Evolutionary conservation across 2,797 vertebrate genomes (phyloP).

Genomic region (Peromyscus eremicus): DNA sequence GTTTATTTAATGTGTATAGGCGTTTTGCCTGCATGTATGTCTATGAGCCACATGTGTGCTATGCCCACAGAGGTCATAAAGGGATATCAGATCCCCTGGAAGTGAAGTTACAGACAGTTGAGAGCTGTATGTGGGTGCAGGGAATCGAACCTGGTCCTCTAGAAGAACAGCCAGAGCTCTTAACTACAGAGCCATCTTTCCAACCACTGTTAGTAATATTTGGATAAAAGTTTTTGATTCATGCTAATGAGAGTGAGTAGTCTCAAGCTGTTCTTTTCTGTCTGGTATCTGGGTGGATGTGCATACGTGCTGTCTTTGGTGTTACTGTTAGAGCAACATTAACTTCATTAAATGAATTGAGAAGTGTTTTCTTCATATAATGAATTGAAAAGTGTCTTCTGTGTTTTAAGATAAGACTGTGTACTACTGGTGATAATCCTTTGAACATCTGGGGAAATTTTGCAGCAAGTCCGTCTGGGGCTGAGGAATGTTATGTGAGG

Average conservation of each 20-base stretch:
- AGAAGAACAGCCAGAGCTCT: neutral
- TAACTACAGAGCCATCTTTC: neutral
- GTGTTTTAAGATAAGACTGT: neutral
- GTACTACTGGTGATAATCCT: neutral
- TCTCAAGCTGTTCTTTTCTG: constrained; percentile 32
- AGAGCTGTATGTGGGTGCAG: too few species aligned
- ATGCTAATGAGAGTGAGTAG: neutral
- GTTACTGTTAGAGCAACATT: neutral
- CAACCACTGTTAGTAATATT: neutral
- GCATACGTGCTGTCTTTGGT: neutral
- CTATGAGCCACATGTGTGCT: neutral
- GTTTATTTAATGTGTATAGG: neutral
- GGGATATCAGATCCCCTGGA: neutral
- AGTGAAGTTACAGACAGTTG: neutral
- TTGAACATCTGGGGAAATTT: constrained; percentile 7
- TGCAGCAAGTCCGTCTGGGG: neutral
- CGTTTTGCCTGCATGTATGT: neutral
- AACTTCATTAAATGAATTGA: constrained; percentile 24
- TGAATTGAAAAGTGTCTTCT: neutral
- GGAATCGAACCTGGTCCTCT: neutral
- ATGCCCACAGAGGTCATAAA: neutral
- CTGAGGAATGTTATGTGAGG: neutral
- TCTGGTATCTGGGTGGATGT: neutral
- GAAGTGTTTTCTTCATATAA: neutral
- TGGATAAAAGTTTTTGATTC: neutral